Conservation (phyloP, 2,888 invertebrate species). For the Bugula neritina region DNA sequence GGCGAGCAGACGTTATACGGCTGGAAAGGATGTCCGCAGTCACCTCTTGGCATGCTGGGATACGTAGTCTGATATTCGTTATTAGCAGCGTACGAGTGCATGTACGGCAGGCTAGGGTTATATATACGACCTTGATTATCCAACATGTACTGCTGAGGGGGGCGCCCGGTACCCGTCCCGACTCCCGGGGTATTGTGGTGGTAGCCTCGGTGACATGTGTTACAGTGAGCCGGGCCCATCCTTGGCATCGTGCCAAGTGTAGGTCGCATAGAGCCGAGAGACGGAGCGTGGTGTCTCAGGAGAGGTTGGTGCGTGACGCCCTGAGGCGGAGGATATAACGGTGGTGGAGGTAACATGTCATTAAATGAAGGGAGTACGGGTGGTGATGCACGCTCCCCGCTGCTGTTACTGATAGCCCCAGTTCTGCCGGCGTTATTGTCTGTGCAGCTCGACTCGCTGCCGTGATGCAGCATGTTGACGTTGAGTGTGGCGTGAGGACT, state of each 20-base stretch:
- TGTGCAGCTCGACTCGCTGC: constrained; percentile 18
- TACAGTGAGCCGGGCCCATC: neutral
- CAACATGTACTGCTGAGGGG: neutral
- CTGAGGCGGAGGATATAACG: constrained; percentile 52
- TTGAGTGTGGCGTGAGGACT: neutral
- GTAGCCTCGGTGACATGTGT: constrained; percentile 7
- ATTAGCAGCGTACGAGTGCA: neutral
- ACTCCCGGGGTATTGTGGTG: too few species aligned
- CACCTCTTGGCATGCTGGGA: constrained; percentile 7
- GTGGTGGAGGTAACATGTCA: constrained; percentile 54
- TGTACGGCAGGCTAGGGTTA: constrained; percentile 4
- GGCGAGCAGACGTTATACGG: constrained; percentile 14
- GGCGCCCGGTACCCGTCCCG: neutral
- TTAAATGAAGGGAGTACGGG: constrained; percentile 47
- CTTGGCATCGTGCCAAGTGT: neutral
- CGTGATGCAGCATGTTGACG: neutral
- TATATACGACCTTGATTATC: constrained; percentile 4
- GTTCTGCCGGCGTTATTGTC: neutral
- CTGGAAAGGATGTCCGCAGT: neutral
- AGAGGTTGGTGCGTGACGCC: neutral
- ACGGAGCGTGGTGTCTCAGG: neutral
- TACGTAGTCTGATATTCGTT: constrained; percentile 6
- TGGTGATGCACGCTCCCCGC: constrained; percentile 12
- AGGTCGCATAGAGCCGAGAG: neutral
- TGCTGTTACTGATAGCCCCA: constrained; percentile 12